phyloP scores from a whole-genome alignment of 2,888 invertebrate species.

The Molorchus minor region DNA sequence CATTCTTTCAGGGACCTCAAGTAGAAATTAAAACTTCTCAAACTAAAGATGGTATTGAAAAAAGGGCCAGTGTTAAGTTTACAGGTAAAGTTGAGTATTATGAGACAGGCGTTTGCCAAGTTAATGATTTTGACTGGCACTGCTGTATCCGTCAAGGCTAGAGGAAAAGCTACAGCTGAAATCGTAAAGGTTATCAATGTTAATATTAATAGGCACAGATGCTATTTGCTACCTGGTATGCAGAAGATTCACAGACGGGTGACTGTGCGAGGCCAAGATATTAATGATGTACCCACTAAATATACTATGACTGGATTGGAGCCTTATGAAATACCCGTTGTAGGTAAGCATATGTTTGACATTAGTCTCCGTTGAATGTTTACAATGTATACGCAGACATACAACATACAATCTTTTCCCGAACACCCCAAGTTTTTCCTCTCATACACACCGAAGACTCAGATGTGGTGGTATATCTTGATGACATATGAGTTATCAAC shows the following conservation, averaged over 20 bases:
- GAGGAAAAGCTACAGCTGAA: slow-evolving; percentile 65
- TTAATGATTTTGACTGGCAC: slow-evolving; percentile 69
- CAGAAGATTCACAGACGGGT: slow-evolving; percentile 71
- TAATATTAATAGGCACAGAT: slow-evolving; percentile 65
- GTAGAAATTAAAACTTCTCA: slow-evolving; percentile 62
- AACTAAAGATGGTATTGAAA: slow-evolving; percentile 65
- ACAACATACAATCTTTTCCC: too few species aligned
- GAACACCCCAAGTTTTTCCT: too few species aligned
- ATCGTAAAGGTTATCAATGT: slow-evolving; percentile 69
- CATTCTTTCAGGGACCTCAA: slow-evolving; percentile 65
- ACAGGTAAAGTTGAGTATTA: slow-evolving; percentile 76
- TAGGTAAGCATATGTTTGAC: slow-evolving; percentile 66
- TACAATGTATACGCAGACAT: neutral
- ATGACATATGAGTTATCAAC: too few species aligned
- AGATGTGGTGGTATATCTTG: too few species aligned
- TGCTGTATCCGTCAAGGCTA: slow-evolving; percentile 65
- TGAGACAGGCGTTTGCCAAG: slow-evolving; percentile 70
- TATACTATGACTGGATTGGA: slow-evolving; percentile 74
- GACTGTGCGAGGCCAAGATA: slow-evolving; percentile 69
- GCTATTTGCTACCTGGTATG: slow-evolving; percentile 72
- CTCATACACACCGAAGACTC: too few species aligned
- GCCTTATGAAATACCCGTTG: slow-evolving; percentile 74
- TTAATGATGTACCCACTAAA: slow-evolving; percentile 73
- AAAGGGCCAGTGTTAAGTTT: slow-evolving; percentile 70
- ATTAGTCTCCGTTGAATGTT: neutral